Evolutionary conservation across 2,113 vertebrate genomes (phyloP).

Genomic region (Eleginops maclovinus): DNA sequence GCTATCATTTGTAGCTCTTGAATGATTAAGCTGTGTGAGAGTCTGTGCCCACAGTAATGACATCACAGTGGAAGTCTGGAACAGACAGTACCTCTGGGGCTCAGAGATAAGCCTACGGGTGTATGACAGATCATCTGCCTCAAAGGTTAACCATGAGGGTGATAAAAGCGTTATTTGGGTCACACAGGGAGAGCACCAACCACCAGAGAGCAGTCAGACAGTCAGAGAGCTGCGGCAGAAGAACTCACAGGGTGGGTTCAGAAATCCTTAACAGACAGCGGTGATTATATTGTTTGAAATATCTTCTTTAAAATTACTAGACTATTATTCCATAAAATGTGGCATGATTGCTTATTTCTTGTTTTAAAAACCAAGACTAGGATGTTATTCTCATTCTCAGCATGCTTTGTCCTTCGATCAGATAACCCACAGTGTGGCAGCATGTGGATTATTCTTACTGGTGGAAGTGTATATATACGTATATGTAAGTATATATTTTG

Average conservation of each 20-base stretch:
- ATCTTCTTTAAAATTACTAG: not conserved
- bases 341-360: not conserved
- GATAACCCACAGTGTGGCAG: not conserved
- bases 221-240: constrained; percentile 22
- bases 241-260: not conserved
- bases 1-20: constrained; percentile 3
- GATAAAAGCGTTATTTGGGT: constrained; percentile 72
- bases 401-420: not conserved
- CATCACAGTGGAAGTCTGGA: constrained; percentile 57
- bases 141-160: constrained; percentile 73
- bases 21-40: constrained; percentile 38
- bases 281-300: not conserved
- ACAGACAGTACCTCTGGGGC: constrained; percentile 48
- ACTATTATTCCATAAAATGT: not conserved
- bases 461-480: too few relatives aligned
- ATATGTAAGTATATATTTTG: not conserved
- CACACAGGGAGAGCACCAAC: constrained; percentile 39
- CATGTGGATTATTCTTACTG: too few relatives aligned
- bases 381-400: not conserved
- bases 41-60: constrained; percentile 45
- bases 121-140: constrained; percentile 66
- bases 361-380: not conserved
- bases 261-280: not conserved
- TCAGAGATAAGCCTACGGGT: constrained; percentile 63
- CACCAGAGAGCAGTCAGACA: constrained; percentile 32